Conservation (phyloP, 2,113 vertebrate genomes). For the Calidris pygmaea region DNA sequence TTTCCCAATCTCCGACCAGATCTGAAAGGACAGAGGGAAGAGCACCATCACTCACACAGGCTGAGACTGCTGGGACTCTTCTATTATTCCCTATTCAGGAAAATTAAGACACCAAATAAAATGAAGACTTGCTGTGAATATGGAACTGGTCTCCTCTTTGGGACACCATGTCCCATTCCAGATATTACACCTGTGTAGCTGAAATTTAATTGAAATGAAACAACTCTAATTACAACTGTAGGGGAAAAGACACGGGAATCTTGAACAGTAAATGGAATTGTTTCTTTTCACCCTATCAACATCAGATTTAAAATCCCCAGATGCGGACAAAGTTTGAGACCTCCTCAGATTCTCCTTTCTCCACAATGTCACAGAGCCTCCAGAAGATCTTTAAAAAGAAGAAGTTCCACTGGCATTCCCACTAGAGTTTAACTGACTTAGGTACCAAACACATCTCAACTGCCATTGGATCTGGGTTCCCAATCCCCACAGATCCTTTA, state of each 20-base stretch:
- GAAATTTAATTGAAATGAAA: neutral
- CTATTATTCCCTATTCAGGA: neutral
- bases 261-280: neutral
- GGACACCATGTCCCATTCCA: neutral
- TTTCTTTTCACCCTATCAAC: neutral
- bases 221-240: neutral
- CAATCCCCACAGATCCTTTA: neutral
- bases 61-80: neutral
- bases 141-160: neutral
- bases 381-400: neutral
- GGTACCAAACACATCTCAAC: neutral
- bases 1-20: conserved; percentile 96
- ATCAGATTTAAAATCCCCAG: neutral
- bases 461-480: neutral
- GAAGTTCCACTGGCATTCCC: neutral
- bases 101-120: neutral
- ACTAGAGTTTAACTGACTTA: neutral
- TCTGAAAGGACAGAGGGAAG: conserved; percentile 73
- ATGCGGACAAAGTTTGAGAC: neutral
- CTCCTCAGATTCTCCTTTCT: neutral
- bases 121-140: neutral
- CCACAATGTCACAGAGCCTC: neutral
- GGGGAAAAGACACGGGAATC: neutral
- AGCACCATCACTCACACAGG: neutral
- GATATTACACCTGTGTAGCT: neutral